Evolutionary conservation across 2,888 invertebrate species (phyloP).

Genomic region (Parascotia fuliginaria): DNA sequence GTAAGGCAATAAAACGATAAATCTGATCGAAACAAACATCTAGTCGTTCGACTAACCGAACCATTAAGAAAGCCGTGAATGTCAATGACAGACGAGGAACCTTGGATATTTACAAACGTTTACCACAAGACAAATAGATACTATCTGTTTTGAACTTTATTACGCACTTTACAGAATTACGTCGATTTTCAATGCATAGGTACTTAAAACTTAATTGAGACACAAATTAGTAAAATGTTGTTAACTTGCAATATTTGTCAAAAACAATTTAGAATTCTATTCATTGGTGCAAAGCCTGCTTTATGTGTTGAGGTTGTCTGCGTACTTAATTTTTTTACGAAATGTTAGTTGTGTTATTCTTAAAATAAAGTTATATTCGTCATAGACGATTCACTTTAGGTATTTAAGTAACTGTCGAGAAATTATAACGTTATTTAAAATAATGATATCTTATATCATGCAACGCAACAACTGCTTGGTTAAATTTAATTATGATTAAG

Average conservation of each 20-base stretch:
- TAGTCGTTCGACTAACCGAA: constrained; percentile 67
- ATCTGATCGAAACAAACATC: constrained; percentile 53
- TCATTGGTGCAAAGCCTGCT: not conserved
- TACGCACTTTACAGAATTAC: constrained; percentile 39
- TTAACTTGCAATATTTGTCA: not conserved
- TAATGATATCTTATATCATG: too few species aligned
- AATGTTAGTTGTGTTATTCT: too few species aligned
- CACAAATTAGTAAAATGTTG: not conserved
- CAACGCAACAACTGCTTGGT: too few species aligned
- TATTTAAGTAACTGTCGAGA: too few species aligned
- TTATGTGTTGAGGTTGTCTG: not conserved
- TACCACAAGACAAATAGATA: constrained; percentile 48
- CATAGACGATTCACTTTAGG: too few species aligned
- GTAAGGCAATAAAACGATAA: constrained; percentile 54
- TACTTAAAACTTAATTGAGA: constrained; percentile 28
- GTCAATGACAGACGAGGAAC: constrained; percentile 59
- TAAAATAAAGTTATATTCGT: too few species aligned
- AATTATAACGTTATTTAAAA: too few species aligned
- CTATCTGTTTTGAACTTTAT: constrained; percentile 54
- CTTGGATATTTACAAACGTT: constrained; percentile 57
- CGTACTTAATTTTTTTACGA: not conserved
- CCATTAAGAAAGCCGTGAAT: constrained; percentile 64
- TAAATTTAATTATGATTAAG: too few species aligned
- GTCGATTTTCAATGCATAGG: constrained; percentile 27
- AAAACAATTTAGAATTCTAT: not conserved